These are phyloP conservation scores for Onychomys torridus DNA, from an alignment of 2,797 vertebrate species.

Conservation along the genomic window DNA sequence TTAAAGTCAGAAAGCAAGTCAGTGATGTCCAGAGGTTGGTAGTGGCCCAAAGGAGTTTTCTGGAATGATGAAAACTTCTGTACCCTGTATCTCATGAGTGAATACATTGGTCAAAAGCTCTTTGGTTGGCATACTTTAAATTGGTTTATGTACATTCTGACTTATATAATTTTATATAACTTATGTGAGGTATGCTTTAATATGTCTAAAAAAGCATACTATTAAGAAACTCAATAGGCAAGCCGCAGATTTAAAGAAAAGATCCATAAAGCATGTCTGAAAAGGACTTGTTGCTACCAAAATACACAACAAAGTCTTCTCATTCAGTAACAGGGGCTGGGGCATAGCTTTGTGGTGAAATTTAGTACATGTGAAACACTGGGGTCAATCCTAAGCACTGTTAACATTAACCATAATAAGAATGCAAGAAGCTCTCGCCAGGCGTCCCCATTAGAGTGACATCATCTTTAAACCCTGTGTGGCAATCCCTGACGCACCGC, in stretches of 20 bases:
- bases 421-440: no score
- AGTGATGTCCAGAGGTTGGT: background rate
- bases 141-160: background rate
- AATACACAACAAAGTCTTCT: background rate
- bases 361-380: background rate
- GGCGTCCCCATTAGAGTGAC: no score
- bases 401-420: background rate
- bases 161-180: background rate
- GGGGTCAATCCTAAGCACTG: background rate
- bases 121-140: background rate
- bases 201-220: slow-evolving; percentile 30
- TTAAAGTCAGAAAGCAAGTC: background rate
- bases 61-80: background rate
- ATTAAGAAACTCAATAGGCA: slow-evolving; percentile 35
- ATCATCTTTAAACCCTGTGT: no score
- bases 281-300: slow-evolving; percentile 7
- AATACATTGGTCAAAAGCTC: background rate
- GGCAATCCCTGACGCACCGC: no score
- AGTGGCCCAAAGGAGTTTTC: background rate
- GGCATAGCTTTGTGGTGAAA: background rate
- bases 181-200: background rate
- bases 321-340: background rate
- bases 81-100: background rate
- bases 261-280: slow-evolving; percentile 22
- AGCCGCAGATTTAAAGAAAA: slow-evolving; percentile 34